A percentile compares a stretch with the other conserved stretches of the same genome.
These are phyloP conservation scores for Lymantria dispar DNA, from an alignment of 2,888 invertebrate genomes.

Conservation along the genomic window DNA sequence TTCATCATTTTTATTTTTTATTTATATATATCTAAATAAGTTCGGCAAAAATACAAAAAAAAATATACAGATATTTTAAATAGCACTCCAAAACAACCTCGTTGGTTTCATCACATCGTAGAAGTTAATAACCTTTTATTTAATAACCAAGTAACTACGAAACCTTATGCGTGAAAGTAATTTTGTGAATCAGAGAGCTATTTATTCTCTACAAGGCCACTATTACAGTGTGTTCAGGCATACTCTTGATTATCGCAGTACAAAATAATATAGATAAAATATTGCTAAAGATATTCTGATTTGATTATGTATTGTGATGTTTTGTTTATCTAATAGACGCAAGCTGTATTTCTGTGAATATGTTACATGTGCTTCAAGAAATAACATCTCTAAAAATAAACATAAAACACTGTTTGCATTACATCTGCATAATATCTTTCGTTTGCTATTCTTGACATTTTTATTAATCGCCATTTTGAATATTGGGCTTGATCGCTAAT, in stretches of 20 bases:
- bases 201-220: too few species aligned
- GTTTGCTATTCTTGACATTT: not conserved
- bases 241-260: not conserved
- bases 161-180: too few species aligned
- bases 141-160: too few species aligned
- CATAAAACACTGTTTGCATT: not conserved
- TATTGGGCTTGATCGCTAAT: not conserved
- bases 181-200: too few species aligned
- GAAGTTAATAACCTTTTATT: too few species aligned
- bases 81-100: too few species aligned
- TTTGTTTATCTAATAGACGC: not conserved
- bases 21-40: too few species aligned
- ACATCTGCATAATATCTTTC: not conserved
- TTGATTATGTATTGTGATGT: not conserved
- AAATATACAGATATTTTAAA: too few species aligned
- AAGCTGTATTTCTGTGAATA: not conserved
- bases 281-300: not conserved
- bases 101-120: too few species aligned
- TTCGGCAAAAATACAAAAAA: too few species aligned
- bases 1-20: too few species aligned
- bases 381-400: not conserved
- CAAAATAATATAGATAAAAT: not conserved
- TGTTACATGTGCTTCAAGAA: not conserved
- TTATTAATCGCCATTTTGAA: not conserved
- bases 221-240: too few species aligned